A percentile compares a stretch with the other conserved stretches of the same genome.
Conservation (phyloP, 2,113 vertebrate species). For the Ochotona curzoniae region DNA sequence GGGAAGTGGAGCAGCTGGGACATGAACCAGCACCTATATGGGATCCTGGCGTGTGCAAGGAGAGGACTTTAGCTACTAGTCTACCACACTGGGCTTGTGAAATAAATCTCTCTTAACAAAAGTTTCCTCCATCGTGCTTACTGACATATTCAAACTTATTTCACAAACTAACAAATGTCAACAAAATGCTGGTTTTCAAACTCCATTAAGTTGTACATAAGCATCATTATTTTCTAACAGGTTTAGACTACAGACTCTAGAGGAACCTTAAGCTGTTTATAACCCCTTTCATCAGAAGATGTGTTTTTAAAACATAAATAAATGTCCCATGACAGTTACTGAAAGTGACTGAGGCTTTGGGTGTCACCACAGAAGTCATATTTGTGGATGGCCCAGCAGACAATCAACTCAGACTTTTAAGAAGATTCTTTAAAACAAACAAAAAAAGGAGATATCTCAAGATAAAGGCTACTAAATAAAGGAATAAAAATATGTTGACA, state of each 20-base stretch:
- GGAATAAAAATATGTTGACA: constrained; percentile 86
- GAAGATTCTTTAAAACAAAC: background rate
- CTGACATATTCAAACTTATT: background rate
- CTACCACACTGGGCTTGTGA: too few species aligned
- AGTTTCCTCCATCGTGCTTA: background rate
- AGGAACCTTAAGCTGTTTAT: background rate
- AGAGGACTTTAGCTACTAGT: too few species aligned
- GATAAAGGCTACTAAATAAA: constrained; percentile 82
- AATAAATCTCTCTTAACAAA: background rate
- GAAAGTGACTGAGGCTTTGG: constrained; percentile 73
- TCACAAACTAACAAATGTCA: constrained; percentile 3
- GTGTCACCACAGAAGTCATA: constrained; percentile 70
- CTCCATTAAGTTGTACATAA: background rate
- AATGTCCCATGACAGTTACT: constrained; percentile 68
- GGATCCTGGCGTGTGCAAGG: too few species aligned
- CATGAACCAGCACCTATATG: too few species aligned
- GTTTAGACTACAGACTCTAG: background rate
- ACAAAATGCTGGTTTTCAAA: background rate
- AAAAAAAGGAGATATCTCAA: constrained; percentile 72
- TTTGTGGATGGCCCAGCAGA: constrained; percentile 60
- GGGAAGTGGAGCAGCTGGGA: too few species aligned
- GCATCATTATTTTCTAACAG: background rate
- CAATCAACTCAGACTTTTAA: constrained; percentile 42
- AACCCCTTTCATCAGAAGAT: constrained; percentile 16
- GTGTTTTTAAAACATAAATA: constrained; percentile 56